These are phyloP conservation scores for Trachythela sp. DNA, from an alignment of 64 coral and sea anemone genomes.

Conservation along the genomic window DNA sequence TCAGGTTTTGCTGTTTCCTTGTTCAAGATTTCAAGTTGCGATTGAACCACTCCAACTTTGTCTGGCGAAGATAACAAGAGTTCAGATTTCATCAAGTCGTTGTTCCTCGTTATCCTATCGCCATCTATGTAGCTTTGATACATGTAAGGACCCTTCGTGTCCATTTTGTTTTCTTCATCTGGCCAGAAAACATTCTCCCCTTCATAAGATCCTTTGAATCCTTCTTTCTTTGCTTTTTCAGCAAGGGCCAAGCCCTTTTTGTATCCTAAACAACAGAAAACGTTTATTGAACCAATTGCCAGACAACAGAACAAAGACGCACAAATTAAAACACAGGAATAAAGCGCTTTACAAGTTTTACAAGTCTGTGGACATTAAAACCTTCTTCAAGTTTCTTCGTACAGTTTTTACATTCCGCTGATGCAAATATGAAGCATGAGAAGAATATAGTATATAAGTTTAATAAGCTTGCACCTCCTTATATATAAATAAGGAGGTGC, in stretches of 20 bases:
- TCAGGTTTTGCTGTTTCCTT: not conserved
- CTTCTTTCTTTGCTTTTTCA: no score
- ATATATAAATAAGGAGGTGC: no score
- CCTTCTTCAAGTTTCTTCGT: no score
- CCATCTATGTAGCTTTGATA: constrained; percentile 21
- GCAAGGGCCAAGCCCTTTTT: not conserved
- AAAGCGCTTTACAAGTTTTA: no score
- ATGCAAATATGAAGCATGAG: no score
- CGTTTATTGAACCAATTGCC: no score
- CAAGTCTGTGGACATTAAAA: no score
- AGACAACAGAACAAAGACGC: no score
- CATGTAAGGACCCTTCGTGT: not conserved
- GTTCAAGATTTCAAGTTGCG: not conserved
- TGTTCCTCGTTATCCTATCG: not conserved
- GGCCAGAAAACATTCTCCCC: not conserved
- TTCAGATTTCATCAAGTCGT: not conserved
- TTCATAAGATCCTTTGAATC: not conserved
- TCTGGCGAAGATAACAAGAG: not conserved
- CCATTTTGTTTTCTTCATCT: not conserved
- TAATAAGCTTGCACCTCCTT: no score
- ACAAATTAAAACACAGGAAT: no score
- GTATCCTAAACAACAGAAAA: not conserved
- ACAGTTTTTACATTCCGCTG: no score
- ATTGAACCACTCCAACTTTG: not conserved
- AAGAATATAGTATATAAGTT: no score